Percentiles rank a stretch among this genome's conserved stretches.
These are phyloP conservation scores for Ahaetulla prasina DNA, from an alignment of 2,113 vertebrate genomes.

Conservation along the genomic window DNA sequence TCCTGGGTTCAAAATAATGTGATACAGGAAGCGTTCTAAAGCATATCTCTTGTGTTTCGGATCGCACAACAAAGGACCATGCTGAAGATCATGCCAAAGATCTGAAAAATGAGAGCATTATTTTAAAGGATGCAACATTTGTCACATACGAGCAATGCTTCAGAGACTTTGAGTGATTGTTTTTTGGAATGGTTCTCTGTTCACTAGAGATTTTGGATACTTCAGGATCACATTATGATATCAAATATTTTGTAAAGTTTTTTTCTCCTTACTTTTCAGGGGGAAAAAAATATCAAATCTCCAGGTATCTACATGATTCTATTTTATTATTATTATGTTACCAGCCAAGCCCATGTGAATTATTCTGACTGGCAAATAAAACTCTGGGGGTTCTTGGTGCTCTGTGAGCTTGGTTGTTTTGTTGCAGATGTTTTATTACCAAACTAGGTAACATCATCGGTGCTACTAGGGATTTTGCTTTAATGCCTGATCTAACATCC, in stretches of 20 bases:
- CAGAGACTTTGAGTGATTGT: slow-evolving; percentile 9
- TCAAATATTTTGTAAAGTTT: neutral
- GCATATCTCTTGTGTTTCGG: slow-evolving; percentile 87
- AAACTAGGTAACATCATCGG: neutral
- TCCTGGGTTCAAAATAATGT: slow-evolving; percentile 32
- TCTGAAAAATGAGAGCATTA: slow-evolving; percentile 72
- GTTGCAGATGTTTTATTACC: neutral
- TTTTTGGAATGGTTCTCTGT: neutral
- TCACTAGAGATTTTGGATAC: no score
- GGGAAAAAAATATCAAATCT: neutral
- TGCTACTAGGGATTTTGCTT: neutral
- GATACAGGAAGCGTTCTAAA: slow-evolving; percentile 69
- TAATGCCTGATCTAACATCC: neutral
- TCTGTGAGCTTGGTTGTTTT: neutral
- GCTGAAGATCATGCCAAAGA: slow-evolving; percentile 98
- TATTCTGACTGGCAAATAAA: neutral
- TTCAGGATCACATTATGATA: neutral
- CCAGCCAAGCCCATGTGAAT: neutral
- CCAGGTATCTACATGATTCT: neutral
- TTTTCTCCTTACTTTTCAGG: neutral
- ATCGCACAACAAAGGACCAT: slow-evolving; percentile 97
- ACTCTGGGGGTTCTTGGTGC: neutral
- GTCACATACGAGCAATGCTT: neutral
- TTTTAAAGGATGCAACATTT: slow-evolving; percentile 41
- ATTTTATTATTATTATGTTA: neutral